Conservation (phyloP, 2,113 vertebrate genomes). For the Pipa parva region DNA sequence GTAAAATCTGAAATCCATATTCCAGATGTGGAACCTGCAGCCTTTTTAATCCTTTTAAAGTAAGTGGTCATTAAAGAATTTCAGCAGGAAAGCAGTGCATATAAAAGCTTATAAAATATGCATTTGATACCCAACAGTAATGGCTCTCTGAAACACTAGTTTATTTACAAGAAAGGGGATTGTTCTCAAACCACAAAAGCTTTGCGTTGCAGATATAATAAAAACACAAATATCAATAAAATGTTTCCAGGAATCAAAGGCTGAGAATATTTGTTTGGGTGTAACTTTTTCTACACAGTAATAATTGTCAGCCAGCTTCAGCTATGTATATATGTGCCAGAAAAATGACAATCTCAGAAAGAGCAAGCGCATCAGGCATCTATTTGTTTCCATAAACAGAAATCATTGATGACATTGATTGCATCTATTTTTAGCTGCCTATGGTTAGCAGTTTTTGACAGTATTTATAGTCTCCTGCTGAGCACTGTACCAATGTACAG, state of each 20-base stretch:
- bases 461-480: too few relatives aligned
- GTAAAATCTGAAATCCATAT: conserved; percentile 91
- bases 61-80: conserved; percentile 69
- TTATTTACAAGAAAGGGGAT: background rate
- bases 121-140: conserved; percentile 43
- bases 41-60: conserved; percentile 94
- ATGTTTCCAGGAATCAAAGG: conserved; percentile 1
- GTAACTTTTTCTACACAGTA: too few relatives aligned
- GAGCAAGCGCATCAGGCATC: too few relatives aligned
- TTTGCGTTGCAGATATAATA: background rate
- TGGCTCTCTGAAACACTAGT: conserved; percentile 20
- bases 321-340: too few relatives aligned
- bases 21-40: conserved; percentile 95
- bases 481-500: too few relatives aligned
- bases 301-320: too few relatives aligned
- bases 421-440: too few relatives aligned
- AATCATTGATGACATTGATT: too few relatives aligned
- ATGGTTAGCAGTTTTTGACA: too few relatives aligned
- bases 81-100: conserved; percentile 37
- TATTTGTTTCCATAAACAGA: too few relatives aligned
- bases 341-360: too few relatives aligned
- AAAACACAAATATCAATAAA: background rate
- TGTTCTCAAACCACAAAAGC: conserved; percentile 26
- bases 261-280: background rate
- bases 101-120: conserved; percentile 56